These are phyloP conservation scores for Halcyon badia DNA, from an alignment of 2,797 vertebrate genomes.

Conservation along the genomic window DNA sequence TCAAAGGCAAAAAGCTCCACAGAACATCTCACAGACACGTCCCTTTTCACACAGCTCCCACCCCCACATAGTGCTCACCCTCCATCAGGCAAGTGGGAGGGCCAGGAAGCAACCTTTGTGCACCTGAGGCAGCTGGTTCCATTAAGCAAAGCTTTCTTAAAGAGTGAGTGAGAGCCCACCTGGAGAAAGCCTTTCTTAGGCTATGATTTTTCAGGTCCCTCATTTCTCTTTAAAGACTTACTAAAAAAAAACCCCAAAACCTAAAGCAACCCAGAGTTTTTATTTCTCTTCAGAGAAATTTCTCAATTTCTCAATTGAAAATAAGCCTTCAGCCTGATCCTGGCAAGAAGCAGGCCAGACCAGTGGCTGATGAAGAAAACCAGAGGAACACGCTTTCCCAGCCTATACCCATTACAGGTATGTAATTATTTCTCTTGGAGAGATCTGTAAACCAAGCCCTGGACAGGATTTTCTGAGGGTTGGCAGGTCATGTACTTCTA, in stretches of 20 bases:
- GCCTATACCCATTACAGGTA: neutral
- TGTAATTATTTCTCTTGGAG: neutral
- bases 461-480: neutral
- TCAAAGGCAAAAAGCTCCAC: neutral
- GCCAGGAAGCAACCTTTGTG: neutral
- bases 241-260: too few relatives aligned
- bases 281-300: neutral
- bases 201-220: neutral
- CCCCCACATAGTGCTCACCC: neutral
- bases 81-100: neutral
- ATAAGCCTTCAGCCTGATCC: neutral
- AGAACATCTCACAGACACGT: neutral
- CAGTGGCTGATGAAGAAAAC: neutral
- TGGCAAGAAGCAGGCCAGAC: neutral
- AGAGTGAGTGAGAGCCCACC: neutral
- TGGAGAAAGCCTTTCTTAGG: neutral
- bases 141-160: neutral
- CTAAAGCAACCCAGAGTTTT: neutral
- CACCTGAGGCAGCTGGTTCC: neutral
- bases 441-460: neutral
- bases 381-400: neutral
- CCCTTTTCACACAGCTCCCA: neutral
- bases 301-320: neutral
- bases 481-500: neutral
- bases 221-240: neutral